Base-by-base conservation (phyloP, 2,797 vertebrate genomes). In the Columba guinea region DNA sequence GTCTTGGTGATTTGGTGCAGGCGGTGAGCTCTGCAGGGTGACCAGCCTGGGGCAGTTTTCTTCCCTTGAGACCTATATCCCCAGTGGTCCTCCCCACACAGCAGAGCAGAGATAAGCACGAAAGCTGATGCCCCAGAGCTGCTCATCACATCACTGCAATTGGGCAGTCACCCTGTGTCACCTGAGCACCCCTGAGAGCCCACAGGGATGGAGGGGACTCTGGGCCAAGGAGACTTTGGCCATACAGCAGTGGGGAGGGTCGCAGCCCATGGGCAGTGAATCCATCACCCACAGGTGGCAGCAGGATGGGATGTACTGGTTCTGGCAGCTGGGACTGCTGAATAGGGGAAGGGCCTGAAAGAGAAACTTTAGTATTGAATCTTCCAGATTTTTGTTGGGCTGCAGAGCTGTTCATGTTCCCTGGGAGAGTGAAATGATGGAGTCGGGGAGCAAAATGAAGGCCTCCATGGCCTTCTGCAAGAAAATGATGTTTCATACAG, bases 101-200 rank as follows among this genome's bases (percentile, higher is more conserved):
- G 49, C 51, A 44, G 44, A 41, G 34, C 0, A 1, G 21, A 56
- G 44, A 5, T 3, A 16, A 56, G 26, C 13, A 5, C 11, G 6
- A 62, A 30, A 32, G 51, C 10, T 0, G 3, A 20, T 37, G 37
- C 16, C 41, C 16, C 11, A 0, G 2, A 60, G 46, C 59, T 18
- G 26, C 23, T 24, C 5, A 2, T 17, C 0, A 0, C 22, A 9
- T n/a, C 5, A 2, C 24, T 2, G 13, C 2, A 1, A n/a, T 10
- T 1, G 4, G n/a, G 37, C 2, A 2, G 27, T 32, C 15, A 4
- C 35, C 15, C 60, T 32, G 9, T 13, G 26, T 24, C 19, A 1
- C 1, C 5, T 11, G 7, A n/a, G n/a, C 22, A 20, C 24, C 32
- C 19, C 12, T 6, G 10, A 49, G 55, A 89, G 17, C n/a, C 18